Evolutionary conservation across 30 jellyfish, hydroid and myxozoan genomes (phyloP).

Genomic region (Hydra vulgaris): DNA sequence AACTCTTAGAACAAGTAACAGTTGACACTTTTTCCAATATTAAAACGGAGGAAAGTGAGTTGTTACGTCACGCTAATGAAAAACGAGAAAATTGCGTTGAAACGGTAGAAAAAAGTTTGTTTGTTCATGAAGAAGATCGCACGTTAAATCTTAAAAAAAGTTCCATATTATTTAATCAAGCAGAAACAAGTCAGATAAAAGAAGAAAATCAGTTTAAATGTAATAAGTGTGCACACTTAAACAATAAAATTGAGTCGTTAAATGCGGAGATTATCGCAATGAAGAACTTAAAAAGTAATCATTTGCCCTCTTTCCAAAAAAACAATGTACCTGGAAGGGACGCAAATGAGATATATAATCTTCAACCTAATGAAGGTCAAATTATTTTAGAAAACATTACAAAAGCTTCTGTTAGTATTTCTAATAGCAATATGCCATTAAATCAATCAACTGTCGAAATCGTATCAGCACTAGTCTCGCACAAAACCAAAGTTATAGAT

Average conservation of each 20-base stretch:
- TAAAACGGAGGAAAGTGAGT: too few relatives aligned
- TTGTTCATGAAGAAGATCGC: not conserved
- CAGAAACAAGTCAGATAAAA: not conserved
- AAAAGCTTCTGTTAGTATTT: too few relatives aligned
- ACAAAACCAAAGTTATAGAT: too few relatives aligned
- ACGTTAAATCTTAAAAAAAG: not conserved
- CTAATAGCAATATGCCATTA: too few relatives aligned
- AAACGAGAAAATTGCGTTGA: not conserved
- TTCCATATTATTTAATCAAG: not conserved
- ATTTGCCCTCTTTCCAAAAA: not conserved
- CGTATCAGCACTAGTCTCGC: too few relatives aligned
- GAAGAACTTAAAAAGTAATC: too few relatives aligned
- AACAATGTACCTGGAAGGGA: not conserved
- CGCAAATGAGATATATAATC: not conserved
- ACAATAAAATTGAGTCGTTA: not conserved
- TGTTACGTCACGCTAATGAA: not conserved
- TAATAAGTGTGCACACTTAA: not conserved
- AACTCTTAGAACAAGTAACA: not conserved
- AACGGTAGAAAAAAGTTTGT: not conserved
- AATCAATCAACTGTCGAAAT: too few relatives aligned
- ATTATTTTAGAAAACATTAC: not conserved
- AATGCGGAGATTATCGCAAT: not conserved
- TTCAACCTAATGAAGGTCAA: not conserved
- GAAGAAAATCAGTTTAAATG: not conserved
- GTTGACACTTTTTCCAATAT: not conserved